Percentiles rank a stretch among this genome's conserved stretches.
phyloP scores from a whole-genome alignment of 2,797 vertebrate genomes.

The Etheostoma nigrum region DNA sequence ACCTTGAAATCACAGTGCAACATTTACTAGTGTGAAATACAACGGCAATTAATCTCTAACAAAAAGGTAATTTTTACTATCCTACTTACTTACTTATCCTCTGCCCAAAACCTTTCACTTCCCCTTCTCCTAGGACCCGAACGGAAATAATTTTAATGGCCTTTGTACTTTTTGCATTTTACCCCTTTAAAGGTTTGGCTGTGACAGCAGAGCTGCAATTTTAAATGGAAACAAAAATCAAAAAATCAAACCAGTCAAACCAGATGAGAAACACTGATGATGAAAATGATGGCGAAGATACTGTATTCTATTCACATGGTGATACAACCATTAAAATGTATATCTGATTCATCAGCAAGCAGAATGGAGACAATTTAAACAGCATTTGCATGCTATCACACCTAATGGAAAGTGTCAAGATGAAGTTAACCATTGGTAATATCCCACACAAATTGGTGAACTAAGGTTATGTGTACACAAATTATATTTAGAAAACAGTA shows the following conservation, averaged over 20 bases:
- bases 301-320: conserved; percentile 5
- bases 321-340: conserved; percentile 3
- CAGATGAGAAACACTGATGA: background rate
- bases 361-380: conserved; percentile 1
- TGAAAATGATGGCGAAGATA: conserved; percentile 9
- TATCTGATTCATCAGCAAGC: background rate
- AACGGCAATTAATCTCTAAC: conserved; percentile 13
- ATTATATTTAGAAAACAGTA: background rate
- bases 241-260: conserved; percentile 13
- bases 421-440: background rate
- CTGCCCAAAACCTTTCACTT: conserved; percentile 22
- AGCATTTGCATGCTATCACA: background rate
- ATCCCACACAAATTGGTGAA: background rate
- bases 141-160: conserved; percentile 16
- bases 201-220: conserved; percentile 9
- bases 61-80: conserved; percentile 15
- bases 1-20: background rate
- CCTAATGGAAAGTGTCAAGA: background rate
- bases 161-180: conserved; percentile 15
- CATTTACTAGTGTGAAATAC: background rate
- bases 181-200: conserved; percentile 29
- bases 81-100: background rate
- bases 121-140: conserved; percentile 17
- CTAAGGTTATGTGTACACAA: background rate
- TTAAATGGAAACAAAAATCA: conserved; percentile 10